These are phyloP conservation scores for Anhinga rufa DNA, from an alignment of 2,113 vertebrate species.

Conservation along the genomic window DNA sequence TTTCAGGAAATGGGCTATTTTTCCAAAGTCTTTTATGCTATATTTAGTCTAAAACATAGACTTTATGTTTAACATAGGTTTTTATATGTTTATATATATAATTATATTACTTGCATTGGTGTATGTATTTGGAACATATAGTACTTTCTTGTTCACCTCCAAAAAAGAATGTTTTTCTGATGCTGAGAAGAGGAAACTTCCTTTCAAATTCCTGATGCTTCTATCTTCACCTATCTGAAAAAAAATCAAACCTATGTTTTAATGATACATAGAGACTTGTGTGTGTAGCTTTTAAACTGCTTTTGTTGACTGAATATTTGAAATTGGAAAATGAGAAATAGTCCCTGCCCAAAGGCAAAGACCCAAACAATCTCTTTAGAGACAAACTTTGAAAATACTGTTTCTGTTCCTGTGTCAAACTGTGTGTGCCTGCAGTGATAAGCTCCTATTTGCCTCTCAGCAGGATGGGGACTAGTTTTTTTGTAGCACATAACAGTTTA, in stretches of 20 bases:
- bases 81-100: not conserved
- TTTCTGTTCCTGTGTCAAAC: not conserved
- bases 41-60: not conserved
- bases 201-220: not conserved
- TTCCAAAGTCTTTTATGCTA: not conserved
- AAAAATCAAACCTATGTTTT: not conserved
- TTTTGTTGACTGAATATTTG: not conserved
- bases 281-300: not conserved
- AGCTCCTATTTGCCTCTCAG: not conserved
- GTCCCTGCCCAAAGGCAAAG: not conserved
- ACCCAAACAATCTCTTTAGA: not conserved
- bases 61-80: not conserved
- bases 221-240: not conserved
- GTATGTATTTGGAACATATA: not conserved
- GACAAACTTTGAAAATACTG: not conserved
- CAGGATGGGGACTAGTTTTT: not conserved
- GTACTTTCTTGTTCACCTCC: not conserved
- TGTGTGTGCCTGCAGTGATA: not conserved
- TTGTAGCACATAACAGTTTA: not conserved
- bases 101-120: not conserved
- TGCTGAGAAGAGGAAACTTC: not conserved
- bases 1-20: not conserved
- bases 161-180: not conserved
- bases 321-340: not conserved
- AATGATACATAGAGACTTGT: not conserved